A percentile compares a stretch with the other conserved stretches of the same genome.
phyloP scores from a whole-genome alignment of 2,797 vertebrate species.

The Gymnothorax javanicus region DNA sequence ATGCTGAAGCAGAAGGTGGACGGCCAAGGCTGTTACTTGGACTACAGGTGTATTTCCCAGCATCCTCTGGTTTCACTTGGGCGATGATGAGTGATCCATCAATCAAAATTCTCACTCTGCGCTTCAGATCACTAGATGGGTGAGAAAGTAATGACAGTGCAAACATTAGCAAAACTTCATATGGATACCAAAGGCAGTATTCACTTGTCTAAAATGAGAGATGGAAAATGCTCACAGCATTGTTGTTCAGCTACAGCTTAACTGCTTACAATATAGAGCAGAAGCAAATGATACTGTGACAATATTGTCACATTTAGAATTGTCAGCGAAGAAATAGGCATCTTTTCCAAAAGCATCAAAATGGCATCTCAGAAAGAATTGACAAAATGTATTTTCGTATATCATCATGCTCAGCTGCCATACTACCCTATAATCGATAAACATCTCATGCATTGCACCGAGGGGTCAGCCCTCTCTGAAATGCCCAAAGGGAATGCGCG shows the following conservation, averaged over 20 bases:
- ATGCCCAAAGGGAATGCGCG: background rate
- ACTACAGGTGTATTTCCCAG: conserved; percentile 94
- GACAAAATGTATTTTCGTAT: background rate
- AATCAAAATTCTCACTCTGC: conserved; percentile 95
- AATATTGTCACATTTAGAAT: too few relatives aligned
- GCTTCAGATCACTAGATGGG: conserved; percentile 85
- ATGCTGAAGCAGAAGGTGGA: conserved; percentile 90
- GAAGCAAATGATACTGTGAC: background rate
- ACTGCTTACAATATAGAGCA: background rate
- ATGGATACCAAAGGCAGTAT: background rate
- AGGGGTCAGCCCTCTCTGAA: background rate
- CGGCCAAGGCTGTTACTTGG: conserved; percentile 98
- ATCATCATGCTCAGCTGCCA: background rate
- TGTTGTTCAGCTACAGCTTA: background rate
- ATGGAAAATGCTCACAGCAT: background rate
- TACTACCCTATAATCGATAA: background rate
- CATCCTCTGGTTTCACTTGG: conserved; percentile 93
- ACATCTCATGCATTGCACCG: background rate
- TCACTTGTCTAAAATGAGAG: background rate
- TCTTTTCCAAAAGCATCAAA: background rate
- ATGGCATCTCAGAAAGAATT: background rate
- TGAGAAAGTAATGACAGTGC: background rate
- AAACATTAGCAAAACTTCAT: conserved; percentile 5
- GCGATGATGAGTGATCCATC: conserved; percentile 96
- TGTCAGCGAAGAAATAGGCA: background rate